These are phyloP conservation scores for Drepanosiphum platanoidis DNA, from an alignment of 2,888 invertebrate genomes.

Conservation along the genomic window DNA sequence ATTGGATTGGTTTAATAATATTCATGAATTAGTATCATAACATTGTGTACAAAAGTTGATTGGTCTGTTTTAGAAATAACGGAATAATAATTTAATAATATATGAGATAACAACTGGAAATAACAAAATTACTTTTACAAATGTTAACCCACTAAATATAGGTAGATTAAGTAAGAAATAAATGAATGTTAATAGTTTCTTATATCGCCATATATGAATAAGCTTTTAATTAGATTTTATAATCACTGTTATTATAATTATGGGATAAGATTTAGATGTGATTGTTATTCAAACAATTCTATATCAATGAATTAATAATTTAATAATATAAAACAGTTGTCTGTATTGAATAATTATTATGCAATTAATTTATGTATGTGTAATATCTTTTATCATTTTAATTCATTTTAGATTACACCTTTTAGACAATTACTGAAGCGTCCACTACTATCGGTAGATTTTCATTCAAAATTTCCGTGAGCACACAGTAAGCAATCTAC, in stretches of 20 bases:
- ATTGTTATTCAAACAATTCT: slow-evolving; percentile 15
- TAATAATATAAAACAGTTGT: slow-evolving; percentile 5
- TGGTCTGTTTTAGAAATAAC: slow-evolving; percentile 9
- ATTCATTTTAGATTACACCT: slow-evolving; percentile 38
- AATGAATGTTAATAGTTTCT: too few species aligned
- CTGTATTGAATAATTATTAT: neutral
- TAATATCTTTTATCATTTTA: neutral
- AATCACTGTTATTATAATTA: neutral
- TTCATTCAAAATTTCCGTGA: slow-evolving; percentile 41
- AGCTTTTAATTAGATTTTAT: slow-evolving; percentile 2
- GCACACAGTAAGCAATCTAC: slow-evolving; percentile 40
- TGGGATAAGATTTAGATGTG: slow-evolving; percentile 1
- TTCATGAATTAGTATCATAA: neutral
- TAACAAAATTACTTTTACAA: slow-evolving; percentile 19
- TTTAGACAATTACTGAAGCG: slow-evolving; percentile 39
- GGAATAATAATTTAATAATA: neutral
- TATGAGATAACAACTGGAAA: neutral
- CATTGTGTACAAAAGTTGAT: neutral
- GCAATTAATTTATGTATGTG: neutral
- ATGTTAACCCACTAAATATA: neutral
- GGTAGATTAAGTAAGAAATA: neutral
- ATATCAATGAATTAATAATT: slow-evolving; percentile 6
- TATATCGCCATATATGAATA: neutral
- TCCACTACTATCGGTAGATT: slow-evolving; percentile 8
- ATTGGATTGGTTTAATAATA: slow-evolving; percentile 29